phyloP scores from a whole-genome alignment of 2,797 vertebrate species.

The Halcyon badia region DNA sequence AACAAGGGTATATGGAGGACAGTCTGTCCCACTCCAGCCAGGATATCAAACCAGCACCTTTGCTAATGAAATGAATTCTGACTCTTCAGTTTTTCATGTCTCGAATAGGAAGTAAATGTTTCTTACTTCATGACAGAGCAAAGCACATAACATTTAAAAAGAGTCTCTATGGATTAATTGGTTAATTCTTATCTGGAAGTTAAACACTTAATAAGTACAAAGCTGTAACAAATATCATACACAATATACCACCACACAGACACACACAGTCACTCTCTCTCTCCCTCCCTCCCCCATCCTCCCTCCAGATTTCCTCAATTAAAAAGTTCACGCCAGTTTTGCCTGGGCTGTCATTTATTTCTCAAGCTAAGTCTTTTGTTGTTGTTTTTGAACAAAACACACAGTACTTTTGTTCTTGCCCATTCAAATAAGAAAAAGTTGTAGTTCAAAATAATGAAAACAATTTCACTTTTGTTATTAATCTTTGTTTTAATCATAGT shows the following conservation, averaged over 20 bases:
- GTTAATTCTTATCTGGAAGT: slow-evolving; percentile 63
- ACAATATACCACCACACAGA: not conserved
- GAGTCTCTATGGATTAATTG: not conserved
- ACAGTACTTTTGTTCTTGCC: slow-evolving; percentile 70
- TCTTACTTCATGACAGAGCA: not conserved
- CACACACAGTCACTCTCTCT: not conserved
- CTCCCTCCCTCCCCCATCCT: not conserved
- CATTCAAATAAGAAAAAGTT: slow-evolving; percentile 57
- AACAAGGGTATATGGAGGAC: slow-evolving; percentile 24
- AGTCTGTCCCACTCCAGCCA: not conserved
- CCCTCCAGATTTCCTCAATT: slow-evolving; percentile 61
- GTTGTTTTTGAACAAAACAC: slow-evolving; percentile 18
- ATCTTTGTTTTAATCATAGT: slow-evolving; percentile 73
- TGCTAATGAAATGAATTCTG: slow-evolving; percentile 60
- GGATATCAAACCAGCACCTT: not conserved
- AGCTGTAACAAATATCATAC: not conserved
- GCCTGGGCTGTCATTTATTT: slow-evolving; percentile 45
- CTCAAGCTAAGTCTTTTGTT: slow-evolving; percentile 36
- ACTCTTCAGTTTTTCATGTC: slow-evolving; percentile 38
- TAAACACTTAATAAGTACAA: slow-evolving; percentile 62
- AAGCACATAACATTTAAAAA: not conserved
- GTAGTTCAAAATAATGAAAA: slow-evolving; percentile 73
- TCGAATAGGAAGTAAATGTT: slow-evolving; percentile 21
- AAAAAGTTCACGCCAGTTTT: slow-evolving; percentile 59
- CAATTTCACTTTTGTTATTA: slow-evolving; percentile 73